Evolutionary conservation across 2,888 invertebrate genomes (phyloP), one percentile per base, ranked within the genome.

Genomic region (Helleia helle): DNA sequence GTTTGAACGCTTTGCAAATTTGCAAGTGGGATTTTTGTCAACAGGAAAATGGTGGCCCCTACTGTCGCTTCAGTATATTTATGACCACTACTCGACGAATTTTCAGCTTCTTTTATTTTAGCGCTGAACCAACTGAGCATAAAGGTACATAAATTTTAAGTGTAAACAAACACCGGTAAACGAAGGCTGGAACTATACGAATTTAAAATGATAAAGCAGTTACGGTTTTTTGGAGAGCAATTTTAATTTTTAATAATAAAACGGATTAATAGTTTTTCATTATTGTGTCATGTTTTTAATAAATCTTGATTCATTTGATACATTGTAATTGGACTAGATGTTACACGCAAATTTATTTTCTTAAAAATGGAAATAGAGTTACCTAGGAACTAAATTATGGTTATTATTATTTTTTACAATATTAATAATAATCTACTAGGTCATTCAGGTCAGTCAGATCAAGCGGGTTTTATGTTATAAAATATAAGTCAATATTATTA

Each of bases 31-130:
- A 73, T 76, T 79, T n/a, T 75, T 80, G 81, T 81, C 79, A 80
- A 81, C 81, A 81, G 74, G 75, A 76, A 80, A 81, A 81, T 77
- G 79, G 81, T 76, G 81, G 71, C 66, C 66, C 74, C 60, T 58
- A 61, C 67, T 63, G 80, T 79, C 79, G 65, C 66, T 64, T 67
- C 64, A 51, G 61, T 60, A 71, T 74, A 81, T 81, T 81, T 81
- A 81, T 71, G 73, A 71, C 62, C 67, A 50, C 62, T 65, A 71
- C 62, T 71, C 70, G 67, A 73, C 73, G 72, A 75, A 76, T 76
- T 73, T 62, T 70, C 54, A 67, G 69, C 73, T 71, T 65, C 69
- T 74, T 77, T 79, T 76, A 71, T 73, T 73, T 68, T 62, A 66
- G 56, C 48, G 52, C 59, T 54, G 62, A 59, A 64, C 70, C 69